phyloP scores from a whole-genome alignment of 2,797 vertebrate genomes.

The Lutjanus campechanus region DNA sequence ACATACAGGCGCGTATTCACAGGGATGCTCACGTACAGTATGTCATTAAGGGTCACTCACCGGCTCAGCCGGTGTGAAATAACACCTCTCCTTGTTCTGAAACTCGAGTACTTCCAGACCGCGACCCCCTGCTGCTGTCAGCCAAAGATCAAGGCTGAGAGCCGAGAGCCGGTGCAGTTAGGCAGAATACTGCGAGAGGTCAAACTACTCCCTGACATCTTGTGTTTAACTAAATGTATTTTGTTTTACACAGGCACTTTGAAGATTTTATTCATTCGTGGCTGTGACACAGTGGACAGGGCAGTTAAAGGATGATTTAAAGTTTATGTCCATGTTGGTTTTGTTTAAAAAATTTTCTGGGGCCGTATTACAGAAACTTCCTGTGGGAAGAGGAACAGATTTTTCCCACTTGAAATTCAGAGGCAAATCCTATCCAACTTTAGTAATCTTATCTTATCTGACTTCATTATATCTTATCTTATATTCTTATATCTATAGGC shows the following conservation, averaged over 20 bases:
- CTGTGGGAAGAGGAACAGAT: too few species aligned
- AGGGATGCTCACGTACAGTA: not conserved
- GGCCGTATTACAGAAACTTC: too few species aligned
- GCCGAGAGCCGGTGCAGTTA: conserved; percentile 3
- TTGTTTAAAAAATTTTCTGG: not conserved
- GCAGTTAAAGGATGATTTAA: not conserved
- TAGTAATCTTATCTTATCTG: too few species aligned
- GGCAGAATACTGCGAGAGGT: conserved; percentile 7
- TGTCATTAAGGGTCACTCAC: conserved; percentile 33
- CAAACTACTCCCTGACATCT: conserved; percentile 25
- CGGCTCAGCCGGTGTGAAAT: conserved; percentile 66
- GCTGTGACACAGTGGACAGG: not conserved
- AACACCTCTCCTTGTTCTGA: conserved; percentile 51
- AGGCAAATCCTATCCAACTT: too few species aligned
- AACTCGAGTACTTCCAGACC: conserved; percentile 37
- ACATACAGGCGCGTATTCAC: not conserved
- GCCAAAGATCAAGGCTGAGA: conserved; percentile 51
- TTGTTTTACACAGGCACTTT: conserved; percentile 22
- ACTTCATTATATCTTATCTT: too few species aligned
- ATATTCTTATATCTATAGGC: too few species aligned
- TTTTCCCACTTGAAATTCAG: too few species aligned
- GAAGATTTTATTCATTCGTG: conserved; percentile 4
- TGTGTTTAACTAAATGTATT: conserved; percentile 18
- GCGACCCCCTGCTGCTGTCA: conserved; percentile 26
- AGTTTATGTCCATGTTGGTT: not conserved